phyloP scores from a whole-genome alignment of 2,113 vertebrate species.

The Suncus etruscus region DNA sequence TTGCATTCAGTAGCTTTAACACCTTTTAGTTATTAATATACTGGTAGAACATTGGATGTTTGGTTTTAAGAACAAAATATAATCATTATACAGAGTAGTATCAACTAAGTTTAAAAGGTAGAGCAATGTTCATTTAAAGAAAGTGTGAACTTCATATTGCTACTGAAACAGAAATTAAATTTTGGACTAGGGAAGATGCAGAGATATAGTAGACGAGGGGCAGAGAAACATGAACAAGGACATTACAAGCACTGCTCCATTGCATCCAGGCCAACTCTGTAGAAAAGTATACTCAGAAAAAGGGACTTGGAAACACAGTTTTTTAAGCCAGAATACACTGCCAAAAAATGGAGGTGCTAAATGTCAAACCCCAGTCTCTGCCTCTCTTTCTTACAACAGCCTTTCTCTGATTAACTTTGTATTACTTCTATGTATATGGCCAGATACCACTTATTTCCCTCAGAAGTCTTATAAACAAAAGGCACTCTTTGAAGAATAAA shows the following conservation, averaged over 20 bases:
- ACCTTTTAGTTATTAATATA: background rate
- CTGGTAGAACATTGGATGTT: accelerated
- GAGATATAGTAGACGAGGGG: background rate
- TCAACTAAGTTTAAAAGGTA: background rate
- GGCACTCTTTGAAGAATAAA: slow-evolving; percentile 33
- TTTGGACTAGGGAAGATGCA: background rate
- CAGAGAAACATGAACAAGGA: background rate
- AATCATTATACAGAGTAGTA: background rate
- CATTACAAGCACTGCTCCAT: accelerated
- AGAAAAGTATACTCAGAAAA: background rate
- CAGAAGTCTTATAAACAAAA: slow-evolving; percentile 67
- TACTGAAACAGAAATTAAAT: background rate
- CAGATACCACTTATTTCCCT: background rate
- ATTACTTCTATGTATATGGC: background rate
- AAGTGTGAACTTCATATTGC: background rate
- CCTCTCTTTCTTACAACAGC: background rate
- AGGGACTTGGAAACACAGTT: background rate
- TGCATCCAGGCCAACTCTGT: background rate
- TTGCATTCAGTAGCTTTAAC: background rate
- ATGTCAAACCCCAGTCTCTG: background rate
- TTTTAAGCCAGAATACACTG: background rate
- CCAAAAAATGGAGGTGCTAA: background rate
- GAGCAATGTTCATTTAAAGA: slow-evolving; percentile 2
- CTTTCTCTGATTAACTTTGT: background rate
- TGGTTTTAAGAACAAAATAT: slow-evolving; percentile 37